Conservation (phyloP, 1,140 invertebrate species). For the Cydia splendana region DNA sequence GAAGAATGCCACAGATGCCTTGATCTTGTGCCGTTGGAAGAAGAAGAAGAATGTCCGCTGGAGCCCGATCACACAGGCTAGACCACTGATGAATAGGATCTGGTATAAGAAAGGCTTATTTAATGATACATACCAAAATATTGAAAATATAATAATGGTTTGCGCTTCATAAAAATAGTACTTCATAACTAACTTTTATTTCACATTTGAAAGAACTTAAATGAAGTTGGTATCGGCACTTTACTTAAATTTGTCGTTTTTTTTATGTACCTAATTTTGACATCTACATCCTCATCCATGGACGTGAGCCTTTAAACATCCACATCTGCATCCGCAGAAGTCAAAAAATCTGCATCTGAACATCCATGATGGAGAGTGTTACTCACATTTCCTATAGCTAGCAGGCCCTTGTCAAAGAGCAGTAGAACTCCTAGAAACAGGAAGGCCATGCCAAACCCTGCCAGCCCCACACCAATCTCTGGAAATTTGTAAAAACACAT, state of each 20-base stretch:
- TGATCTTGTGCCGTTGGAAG: slow-evolving; percentile 98
- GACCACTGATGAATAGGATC: slow-evolving; percentile 96
- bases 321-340: too few relatives aligned
- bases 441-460: slow-evolving; percentile 97
- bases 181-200: too few relatives aligned
- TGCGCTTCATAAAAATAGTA: too few relatives aligned
- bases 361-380: slow-evolving; percentile 66
- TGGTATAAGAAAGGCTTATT: slow-evolving; percentile 50
- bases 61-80: slow-evolving; percentile 97
- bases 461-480: slow-evolving; percentile 98
- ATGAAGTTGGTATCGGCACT: too few relatives aligned
- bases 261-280: too few relatives aligned
- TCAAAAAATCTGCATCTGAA: too few relatives aligned
- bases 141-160: neutral
- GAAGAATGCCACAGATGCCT: slow-evolving; percentile 95
- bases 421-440: slow-evolving; percentile 96
- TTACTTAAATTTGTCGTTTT: too few relatives aligned
- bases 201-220: too few relatives aligned
- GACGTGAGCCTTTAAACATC: too few relatives aligned
- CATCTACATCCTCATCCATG: too few relatives aligned
- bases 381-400: slow-evolving; percentile 97
- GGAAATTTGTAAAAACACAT: slow-evolving; percentile 71
- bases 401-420: slow-evolving; percentile 98
- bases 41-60: slow-evolving; percentile 98
- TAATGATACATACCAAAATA: neutral